Percentiles rank a stretch among this genome's conserved stretches.
Evolutionary conservation across 2,113 vertebrate species (phyloP).

Genomic region (Heliornis fulica): DNA sequence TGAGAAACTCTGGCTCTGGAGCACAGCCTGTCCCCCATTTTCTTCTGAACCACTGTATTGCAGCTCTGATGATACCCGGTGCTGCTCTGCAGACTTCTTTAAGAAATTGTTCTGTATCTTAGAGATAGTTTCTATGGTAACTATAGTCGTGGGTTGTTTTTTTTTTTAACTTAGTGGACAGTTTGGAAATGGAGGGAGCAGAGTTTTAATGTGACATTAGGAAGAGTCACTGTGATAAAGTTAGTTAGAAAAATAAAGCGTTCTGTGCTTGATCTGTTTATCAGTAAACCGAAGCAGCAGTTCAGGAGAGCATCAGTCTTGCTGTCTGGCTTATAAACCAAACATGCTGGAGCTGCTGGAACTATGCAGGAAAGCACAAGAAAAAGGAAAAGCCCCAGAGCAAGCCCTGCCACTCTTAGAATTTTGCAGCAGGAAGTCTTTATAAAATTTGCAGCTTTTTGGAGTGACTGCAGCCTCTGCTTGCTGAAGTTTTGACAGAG

Average conservation of each 20-base stretch:
- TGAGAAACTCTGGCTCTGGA: neutral
- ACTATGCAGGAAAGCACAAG: neutral
- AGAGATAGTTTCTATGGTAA: slow-evolving; percentile 51
- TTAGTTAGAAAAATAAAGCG: neutral
- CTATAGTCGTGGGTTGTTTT: neutral
- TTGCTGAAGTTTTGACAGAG: neutral
- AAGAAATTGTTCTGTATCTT: slow-evolving; percentile 21
- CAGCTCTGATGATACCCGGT: neutral
- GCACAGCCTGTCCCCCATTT: neutral
- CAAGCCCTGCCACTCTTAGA: neutral
- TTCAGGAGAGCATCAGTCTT: neutral
- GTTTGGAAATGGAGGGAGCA: neutral
- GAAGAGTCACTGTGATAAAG: neutral
- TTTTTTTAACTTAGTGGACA: neutral
- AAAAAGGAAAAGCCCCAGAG: neutral
- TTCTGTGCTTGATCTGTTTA: neutral
- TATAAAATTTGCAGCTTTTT: neutral
- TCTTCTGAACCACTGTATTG: neutral
- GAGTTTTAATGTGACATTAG: neutral
- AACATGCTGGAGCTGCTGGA: neutral
- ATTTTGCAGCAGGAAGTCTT: neutral
- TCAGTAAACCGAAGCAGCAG: neutral
- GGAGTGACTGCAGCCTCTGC: neutral
- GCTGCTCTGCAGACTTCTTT: neutral
- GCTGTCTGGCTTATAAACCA: neutral